Evolutionary conservation across 1,140 invertebrate species (phyloP).

Genomic region (Scaptomyza pallida): DNA sequence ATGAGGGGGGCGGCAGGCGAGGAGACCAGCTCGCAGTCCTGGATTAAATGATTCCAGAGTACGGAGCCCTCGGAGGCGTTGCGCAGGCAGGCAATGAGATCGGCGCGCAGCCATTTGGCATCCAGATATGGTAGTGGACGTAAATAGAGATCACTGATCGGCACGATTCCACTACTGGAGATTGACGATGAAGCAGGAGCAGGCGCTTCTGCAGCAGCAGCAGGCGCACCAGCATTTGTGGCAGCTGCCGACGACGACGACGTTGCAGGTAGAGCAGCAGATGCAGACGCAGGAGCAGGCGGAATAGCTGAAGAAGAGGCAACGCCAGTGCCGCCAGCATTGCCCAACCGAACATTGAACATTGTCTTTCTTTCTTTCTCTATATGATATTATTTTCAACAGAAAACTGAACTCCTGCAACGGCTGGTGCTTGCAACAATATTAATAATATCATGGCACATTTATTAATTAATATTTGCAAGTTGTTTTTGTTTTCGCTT

Average conservation of each 20-base stretch:
- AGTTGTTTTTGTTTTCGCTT: not conserved
- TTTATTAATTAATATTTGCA: slow-evolving; percentile 21
- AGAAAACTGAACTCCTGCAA: slow-evolving; percentile 1
- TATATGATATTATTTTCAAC: not conserved
- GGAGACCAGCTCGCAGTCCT: slow-evolving; percentile 80
- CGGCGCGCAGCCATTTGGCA: slow-evolving; percentile 80
- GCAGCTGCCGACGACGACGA: slow-evolving; percentile 1
- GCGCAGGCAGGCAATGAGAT: slow-evolving; percentile 79
- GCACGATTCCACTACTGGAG: slow-evolving; percentile 23
- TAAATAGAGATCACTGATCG: slow-evolving; percentile 68
- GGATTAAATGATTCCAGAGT: slow-evolving; percentile 81
- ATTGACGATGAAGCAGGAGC: too few relatives aligned
- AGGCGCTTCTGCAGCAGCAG: not conserved
- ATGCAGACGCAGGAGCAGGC: not conserved
- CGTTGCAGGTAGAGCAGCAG: not conserved
- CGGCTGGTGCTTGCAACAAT: slow-evolving; percentile 4
- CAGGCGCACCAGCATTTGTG: not conserved
- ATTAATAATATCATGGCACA: slow-evolving; percentile 33
- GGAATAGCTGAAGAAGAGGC: slow-evolving; percentile 13
- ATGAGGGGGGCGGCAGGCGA: slow-evolving; percentile 61
- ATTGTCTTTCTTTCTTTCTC: slow-evolving; percentile 10
- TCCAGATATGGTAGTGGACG: slow-evolving; percentile 79
- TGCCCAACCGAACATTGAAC: slow-evolving; percentile 56
- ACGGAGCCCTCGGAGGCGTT: slow-evolving; percentile 68
- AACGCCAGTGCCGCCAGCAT: slow-evolving; percentile 23